phyloP scores from a whole-genome alignment of 2,113 vertebrate species.

The Ptilorrhoa leucosticta region DNA sequence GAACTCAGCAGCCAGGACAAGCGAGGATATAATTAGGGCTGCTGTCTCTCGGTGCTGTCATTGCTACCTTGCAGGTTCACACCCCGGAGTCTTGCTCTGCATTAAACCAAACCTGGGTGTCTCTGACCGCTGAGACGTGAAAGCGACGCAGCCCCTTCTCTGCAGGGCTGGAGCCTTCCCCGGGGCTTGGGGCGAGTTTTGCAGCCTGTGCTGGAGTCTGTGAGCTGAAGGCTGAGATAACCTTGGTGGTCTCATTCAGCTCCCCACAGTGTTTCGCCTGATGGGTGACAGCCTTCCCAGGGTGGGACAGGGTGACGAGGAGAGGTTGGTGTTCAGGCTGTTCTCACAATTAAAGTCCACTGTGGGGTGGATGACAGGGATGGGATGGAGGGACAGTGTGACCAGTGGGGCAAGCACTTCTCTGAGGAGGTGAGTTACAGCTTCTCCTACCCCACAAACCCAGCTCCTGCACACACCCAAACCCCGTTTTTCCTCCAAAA shows the following conservation, averaged over 20 bases:
- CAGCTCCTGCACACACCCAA: not conserved
- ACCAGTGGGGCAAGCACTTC: not conserved
- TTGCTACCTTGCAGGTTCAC: constrained; percentile 39
- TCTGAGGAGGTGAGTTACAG: not conserved
- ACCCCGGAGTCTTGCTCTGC: constrained; percentile 28
- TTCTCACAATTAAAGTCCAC: not conserved
- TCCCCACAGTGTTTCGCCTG: rapidly evolving
- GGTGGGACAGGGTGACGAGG: not conserved
- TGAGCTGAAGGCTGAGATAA: not conserved
- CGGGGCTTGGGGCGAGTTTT: not conserved
- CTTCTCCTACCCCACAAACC: not conserved
- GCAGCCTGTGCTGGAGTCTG: not conserved
- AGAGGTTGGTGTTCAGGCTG: not conserved
- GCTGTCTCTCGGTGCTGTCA: not conserved
- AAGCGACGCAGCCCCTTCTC: rapidly evolving
- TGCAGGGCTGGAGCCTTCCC: not conserved
- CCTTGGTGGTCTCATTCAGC: not conserved
- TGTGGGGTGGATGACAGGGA: not conserved
- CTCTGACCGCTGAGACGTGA: rapidly evolving
- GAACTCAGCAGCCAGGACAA: not conserved
- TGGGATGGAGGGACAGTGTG: not conserved
- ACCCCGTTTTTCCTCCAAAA: not conserved
- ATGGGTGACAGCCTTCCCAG: not conserved
- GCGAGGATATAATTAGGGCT: not conserved
- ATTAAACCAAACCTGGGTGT: not conserved